A percentile compares a stretch with the other conserved stretches of the same genome.
Evolutionary conservation across 1,140 invertebrate genomes (phyloP).

Genomic region (Hestina assimilis): DNA sequence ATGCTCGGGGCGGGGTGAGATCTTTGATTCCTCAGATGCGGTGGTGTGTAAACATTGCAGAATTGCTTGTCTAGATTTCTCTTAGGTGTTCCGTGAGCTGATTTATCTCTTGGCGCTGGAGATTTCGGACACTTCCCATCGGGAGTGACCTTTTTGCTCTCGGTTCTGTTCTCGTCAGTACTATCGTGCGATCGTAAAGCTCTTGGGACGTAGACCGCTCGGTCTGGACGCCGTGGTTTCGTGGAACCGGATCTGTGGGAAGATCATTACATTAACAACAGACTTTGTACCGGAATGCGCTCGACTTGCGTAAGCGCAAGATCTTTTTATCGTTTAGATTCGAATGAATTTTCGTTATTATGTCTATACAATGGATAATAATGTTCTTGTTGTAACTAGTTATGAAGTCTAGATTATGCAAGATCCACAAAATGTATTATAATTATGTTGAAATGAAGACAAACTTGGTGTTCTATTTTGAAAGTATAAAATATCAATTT

Average conservation of each 20-base stretch:
- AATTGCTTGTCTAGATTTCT: conserved; percentile 64
- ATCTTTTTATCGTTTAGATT: conserved; percentile 7
- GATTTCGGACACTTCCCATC: conserved; percentile 60
- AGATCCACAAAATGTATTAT: too few relatives aligned
- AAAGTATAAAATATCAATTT: too few relatives aligned
- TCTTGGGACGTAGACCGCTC: conserved; percentile 87
- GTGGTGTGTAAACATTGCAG: conserved; percentile 76
- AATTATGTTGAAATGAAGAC: too few relatives aligned
- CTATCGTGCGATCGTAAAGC: conserved; percentile 80
- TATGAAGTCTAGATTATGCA: conserved; percentile 1
- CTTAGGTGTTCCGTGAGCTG: conserved; percentile 53
- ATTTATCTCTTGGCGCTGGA: conserved; percentile 53
- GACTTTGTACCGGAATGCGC: not conserved
- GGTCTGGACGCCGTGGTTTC: conserved; percentile 83
- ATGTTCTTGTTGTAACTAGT: not conserved
- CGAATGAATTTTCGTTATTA: conserved; percentile 9
- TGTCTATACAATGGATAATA: conserved; percentile 4
- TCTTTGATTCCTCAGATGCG: conserved; percentile 64
- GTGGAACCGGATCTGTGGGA: conserved; percentile 53
- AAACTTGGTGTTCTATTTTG: too few relatives aligned
- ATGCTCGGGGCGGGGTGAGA: conserved; percentile 41
- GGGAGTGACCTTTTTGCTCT: conserved; percentile 39
- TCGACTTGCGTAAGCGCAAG: conserved; percentile 11
- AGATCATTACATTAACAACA: conserved; percentile 16
- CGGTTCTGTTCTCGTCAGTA: conserved; percentile 47